Base-by-base conservation (phyloP, 2,797 vertebrate species). In the Telmatherina bonti region DNA sequence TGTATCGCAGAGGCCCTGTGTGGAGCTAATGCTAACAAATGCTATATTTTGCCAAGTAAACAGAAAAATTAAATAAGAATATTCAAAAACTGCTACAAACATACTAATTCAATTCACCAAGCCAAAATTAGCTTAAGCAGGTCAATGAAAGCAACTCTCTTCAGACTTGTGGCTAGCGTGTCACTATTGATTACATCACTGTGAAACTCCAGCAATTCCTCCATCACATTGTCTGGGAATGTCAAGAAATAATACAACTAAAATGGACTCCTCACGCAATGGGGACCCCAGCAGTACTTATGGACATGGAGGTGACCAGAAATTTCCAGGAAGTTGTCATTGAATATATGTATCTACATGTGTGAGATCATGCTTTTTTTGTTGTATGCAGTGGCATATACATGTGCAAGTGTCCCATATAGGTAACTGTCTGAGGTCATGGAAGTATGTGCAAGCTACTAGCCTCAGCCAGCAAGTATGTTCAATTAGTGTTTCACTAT, bases 191-290 rank as follows among this genome's bases (percentile, higher is more conserved):
- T 92, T 73, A 88, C 87, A 84, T 91, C 88, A 91, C 79, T 75
- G 70, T 62, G 72, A 69, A 74, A 88, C 77, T 87, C 81, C 72
- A 76, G 55, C 31, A n/a, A 85, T 81, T 65, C 45, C 73, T 88
- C 73, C 70, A 2, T 45, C 66, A 92, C 86, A 88, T 77, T 75
- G 88, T 92, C 90, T 89, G 74, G 81, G 90, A 92, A 92, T 90
- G 86, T 82, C 26, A 49, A 79, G 83, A 79, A 86, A 78, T 76
- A 89, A 81, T 69, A 70, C 67, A 26, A 67, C 72, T 67, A 76
- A 88, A 85, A 83, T 68, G 79, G 36, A 53, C 61, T 36, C 74
- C 77, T 89, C 91, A 91, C 81, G 78, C 89, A 62, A 87, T 45
- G 64, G 86, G 84, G 79, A 90, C 83, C 85, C 79, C 83, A 83